These are phyloP conservation scores for Pteromalus puparum DNA, from an alignment of 1,140 invertebrate genomes.

Conservation along the genomic window DNA sequence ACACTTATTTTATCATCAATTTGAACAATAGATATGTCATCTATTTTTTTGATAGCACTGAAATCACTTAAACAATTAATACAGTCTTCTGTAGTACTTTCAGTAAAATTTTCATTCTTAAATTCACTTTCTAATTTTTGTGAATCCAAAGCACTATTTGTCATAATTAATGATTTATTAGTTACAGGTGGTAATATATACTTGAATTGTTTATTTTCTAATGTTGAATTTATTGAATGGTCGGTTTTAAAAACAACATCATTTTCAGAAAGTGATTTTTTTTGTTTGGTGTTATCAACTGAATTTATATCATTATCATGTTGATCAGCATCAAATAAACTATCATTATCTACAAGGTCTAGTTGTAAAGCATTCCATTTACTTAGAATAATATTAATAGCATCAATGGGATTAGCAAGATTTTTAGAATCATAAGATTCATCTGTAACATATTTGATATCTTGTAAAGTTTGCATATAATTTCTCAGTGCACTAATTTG, in stretches of 20 bases:
- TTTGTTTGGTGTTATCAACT: constrained; percentile 3
- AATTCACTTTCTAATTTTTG: neutral
- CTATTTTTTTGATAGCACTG: neutral
- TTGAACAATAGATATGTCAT: constrained; percentile 20
- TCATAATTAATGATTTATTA: constrained; percentile 8
- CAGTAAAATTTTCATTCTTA: neutral
- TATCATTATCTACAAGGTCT: constrained; percentile 56
- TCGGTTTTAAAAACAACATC: constrained; percentile 8
- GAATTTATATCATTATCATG: constrained; percentile 35
- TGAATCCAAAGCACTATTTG: constrained; percentile 12
- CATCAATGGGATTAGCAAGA: constrained; percentile 60
- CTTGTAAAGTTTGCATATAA: constrained; percentile 65
- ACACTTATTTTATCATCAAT: neutral
- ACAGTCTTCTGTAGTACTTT: neutral
- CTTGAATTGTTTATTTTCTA: constrained; percentile 18
- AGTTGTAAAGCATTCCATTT: constrained; percentile 61
- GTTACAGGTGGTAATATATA: constrained; percentile 39
- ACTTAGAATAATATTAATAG: constrained; percentile 65
- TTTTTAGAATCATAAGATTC: constrained; percentile 56
- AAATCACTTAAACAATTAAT: neutral
- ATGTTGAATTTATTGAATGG: neutral
- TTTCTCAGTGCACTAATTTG: constrained; percentile 67
- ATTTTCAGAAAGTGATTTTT: constrained; percentile 14
- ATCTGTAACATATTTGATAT: constrained; percentile 60
- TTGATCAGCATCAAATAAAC: constrained; percentile 45